Conservation (phyloP, 2,888 invertebrate genomes). For the Melinaea marsaeus region DNA sequence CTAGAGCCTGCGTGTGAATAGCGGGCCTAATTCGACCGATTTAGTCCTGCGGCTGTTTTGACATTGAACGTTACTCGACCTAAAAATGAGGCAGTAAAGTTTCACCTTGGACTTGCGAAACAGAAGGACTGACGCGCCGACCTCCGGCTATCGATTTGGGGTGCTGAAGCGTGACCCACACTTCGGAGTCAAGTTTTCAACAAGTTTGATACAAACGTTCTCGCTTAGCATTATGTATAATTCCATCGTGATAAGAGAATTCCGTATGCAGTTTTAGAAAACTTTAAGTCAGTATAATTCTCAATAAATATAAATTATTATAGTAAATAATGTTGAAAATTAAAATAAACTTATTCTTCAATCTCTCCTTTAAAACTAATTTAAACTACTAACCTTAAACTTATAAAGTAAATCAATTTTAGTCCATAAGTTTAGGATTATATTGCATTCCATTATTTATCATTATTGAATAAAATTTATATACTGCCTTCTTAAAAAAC, state of each 20-base stretch:
- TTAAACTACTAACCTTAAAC: too few species aligned
- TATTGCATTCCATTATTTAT: too few species aligned
- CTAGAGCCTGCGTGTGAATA: conserved; percentile 35
- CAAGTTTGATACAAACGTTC: conserved; percentile 17
- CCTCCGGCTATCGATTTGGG: conserved; percentile 56
- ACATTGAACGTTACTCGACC: conserved; percentile 62
- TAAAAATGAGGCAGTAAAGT: conserved; percentile 49
- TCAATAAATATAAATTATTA: too few species aligned
- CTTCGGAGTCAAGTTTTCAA: conserved; percentile 22
- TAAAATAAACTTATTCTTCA: too few species aligned
- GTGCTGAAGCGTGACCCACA: conserved; percentile 23
- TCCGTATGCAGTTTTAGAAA: background rate
- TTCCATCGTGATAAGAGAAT: background rate
- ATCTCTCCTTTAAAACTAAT: too few species aligned
- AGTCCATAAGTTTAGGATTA: too few species aligned
- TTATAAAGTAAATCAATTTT: too few species aligned
- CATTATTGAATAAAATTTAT: too few species aligned
- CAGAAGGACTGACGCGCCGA: conserved; percentile 57
- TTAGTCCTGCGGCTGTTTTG: conserved; percentile 66
- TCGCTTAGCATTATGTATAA: conserved; percentile 10
- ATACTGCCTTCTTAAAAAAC: too few species aligned
- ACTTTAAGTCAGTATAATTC: too few species aligned
- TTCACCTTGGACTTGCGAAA: conserved; percentile 70
- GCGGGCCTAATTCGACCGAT: conserved; percentile 49
- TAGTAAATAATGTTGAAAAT: too few species aligned